These are phyloP conservation scores for Microplitis demolitor DNA, from an alignment of 1,140 invertebrate species.

Conservation along the genomic window DNA sequence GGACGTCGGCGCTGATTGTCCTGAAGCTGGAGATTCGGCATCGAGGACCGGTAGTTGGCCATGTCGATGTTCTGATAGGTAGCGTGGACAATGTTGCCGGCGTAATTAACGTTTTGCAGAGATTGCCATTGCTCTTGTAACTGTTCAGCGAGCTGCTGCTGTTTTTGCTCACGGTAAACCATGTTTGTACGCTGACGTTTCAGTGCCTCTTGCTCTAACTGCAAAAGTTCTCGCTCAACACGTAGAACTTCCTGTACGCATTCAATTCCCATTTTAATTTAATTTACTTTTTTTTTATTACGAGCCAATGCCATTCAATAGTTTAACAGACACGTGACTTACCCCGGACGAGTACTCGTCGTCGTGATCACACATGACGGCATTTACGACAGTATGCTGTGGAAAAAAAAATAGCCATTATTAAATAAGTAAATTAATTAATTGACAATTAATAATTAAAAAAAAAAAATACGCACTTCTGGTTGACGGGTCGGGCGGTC, in stretches of 20 bases:
- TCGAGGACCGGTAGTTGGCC: constrained; percentile 69
- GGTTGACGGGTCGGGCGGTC: constrained; percentile 66
- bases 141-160: constrained; percentile 53
- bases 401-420: no score
- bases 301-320: no score
- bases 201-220: constrained; percentile 78
- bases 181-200: constrained; percentile 74
- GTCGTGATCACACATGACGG: no score
- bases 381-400: no score
- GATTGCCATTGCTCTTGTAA: constrained; percentile 59
- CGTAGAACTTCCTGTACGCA: constrained; percentile 69
- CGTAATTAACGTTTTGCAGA: constrained; percentile 52
- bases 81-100: constrained; percentile 8
- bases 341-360: no score
- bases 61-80: constrained; percentile 42
- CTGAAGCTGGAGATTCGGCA: constrained; percentile 70
- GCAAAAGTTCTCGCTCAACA: constrained; percentile 76
- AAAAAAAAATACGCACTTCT: constrained; percentile 51
- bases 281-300: neutral
- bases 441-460: no score
- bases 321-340: no score
- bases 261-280: neutral
- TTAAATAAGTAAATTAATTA: no score
- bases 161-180: constrained; percentile 65
- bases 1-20: constrained; percentile 50